phyloP scores from a whole-genome alignment of 1,140 invertebrate species.

The Cecropterus lyciades region DNA sequence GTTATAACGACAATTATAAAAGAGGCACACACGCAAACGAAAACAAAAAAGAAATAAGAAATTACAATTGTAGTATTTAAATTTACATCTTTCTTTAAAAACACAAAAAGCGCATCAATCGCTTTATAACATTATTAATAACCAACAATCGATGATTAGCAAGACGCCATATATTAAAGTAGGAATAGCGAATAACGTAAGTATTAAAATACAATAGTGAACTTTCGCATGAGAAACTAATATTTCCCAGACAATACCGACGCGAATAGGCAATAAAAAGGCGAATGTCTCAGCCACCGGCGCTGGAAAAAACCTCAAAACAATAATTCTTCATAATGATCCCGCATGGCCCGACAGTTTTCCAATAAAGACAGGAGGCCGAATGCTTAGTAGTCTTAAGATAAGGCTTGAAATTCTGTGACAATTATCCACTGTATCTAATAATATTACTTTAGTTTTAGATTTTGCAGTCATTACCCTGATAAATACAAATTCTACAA shows the following conservation, averaged over 20 bases:
- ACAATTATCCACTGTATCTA: not conserved
- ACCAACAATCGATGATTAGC: slow-evolving; percentile 27
- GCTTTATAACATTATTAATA: slow-evolving; percentile 17
- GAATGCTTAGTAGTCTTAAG: not conserved
- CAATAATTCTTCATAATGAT: slow-evolving; percentile 67
- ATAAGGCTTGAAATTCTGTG: slow-evolving; percentile 21
- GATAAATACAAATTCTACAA: too few species aligned
- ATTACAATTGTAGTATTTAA: slow-evolving; percentile 7
- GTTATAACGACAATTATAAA: not conserved
- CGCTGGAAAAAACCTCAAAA: slow-evolving; percentile 67
- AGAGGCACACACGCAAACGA: not conserved
- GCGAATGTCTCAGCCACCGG: slow-evolving; percentile 50
- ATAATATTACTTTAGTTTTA: too few species aligned
- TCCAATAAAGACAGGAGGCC: slow-evolving; percentile 7
- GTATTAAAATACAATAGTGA: slow-evolving; percentile 63
- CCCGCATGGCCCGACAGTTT: slow-evolving; percentile 55
- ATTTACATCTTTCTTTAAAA: not conserved
- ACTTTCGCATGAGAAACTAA: slow-evolving; percentile 77
- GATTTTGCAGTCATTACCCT: too few species aligned
- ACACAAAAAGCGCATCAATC: slow-evolving; percentile 9
- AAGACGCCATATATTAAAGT: slow-evolving; percentile 40
- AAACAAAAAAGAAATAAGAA: slow-evolving; percentile 2
- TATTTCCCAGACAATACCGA: slow-evolving; percentile 68
- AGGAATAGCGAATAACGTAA: slow-evolving; percentile 31
- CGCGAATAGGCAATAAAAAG: slow-evolving; percentile 56